Base-by-base conservation (phyloP, 2,888 invertebrate species). In the Uloborus plumipes region DNA sequence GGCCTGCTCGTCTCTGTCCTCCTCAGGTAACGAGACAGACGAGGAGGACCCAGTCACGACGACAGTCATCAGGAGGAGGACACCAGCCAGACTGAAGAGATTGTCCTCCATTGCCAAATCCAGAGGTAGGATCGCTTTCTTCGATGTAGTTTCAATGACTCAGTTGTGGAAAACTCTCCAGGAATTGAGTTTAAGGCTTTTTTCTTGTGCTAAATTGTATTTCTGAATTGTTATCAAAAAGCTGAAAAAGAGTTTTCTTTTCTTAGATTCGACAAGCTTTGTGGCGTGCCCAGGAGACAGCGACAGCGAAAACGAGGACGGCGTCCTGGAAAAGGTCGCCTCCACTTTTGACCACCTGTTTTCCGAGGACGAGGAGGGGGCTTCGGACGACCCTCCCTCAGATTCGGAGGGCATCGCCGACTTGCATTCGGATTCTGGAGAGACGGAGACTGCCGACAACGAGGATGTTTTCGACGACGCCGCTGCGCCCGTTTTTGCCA, bases 301-400 rank as follows among this genome's bases (percentile, higher is more conserved):
- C 0, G 94, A 94, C 87, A 93, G 93, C 0, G 94, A 94, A 86
- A 93, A 93, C 86, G 94, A 94, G 86, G 92, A 91, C 87, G 92
- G 92, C 0, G 90, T 92, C 2, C 92, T 93, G 89, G 93, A 93
- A 86, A 93, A 93, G 87, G 89, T 94, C 62, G 92, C 93, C 0
- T 92, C 92, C 69, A 93, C 93, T n/a, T 93, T 94, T 84, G 92
- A 93, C 18, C 93, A 94, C 89, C 89, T 95, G 80, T 94, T 95
- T 89, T 94, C 94, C 75, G 93, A 90, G 76, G 92, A 92, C 77
- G 82, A 71, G 18, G 77, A 72, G 58, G 77, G 77, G 1, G 92
- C 92, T 73, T 92, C 92, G 85, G 93, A 92, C 59, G 91, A 90
- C 0, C 90, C 90, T 79, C 89, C 88, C 16, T 90, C 90, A 71